Evolutionary conservation across 1,140 invertebrate species (phyloP), one percentile per base, ranked within the genome.

Genomic region (Aphidius ervi): DNA sequence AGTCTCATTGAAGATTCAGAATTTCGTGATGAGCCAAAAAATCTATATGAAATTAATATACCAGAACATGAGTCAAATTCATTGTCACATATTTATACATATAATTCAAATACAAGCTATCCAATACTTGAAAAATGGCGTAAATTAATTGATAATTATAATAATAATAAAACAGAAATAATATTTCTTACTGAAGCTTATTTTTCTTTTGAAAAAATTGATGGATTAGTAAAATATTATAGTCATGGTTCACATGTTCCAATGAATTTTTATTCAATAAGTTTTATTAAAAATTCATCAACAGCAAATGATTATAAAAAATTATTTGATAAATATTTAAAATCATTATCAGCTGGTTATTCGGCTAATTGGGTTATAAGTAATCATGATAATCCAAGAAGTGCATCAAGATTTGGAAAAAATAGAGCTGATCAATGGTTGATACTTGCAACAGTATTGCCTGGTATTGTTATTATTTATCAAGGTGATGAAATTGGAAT

Each of bases 401-500:
- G 88, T 49, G 84, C 87, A 0, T 81, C 80, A 3, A 77, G 88
- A 42, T 83, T 88, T 62, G 87, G 87, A 3, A 61, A 74, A 0
- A 80, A 85, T 47, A 78, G 87, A 63, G 83, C 88, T 0, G 89
- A 91, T 74, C 77, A 81, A 10, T 74, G 87, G 7, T 80, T 86
- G 58, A 87, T 88, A 69, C 66, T 91, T 39, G 76, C 82, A 5
- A 73, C 86, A 60, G 72, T 88, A 0, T 68, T 90, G 46, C 86
- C 87, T 1, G 89, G 88, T 0, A 83, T 87, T 10, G 80, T 84
- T 0, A 79, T 90, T 10, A 83, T 84, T 43, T 91, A 90, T 72
- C 86, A 89, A 70, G 88, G 89, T 46, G 89, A 92, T 73, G 90
- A 92, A 74, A 84, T 92, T 58, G 91, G 86, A 3, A 91, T 93